These are phyloP conservation scores for Malthinus seriepunctatus DNA, from an alignment of 2,888 invertebrate genomes.

Conservation along the genomic window DNA sequence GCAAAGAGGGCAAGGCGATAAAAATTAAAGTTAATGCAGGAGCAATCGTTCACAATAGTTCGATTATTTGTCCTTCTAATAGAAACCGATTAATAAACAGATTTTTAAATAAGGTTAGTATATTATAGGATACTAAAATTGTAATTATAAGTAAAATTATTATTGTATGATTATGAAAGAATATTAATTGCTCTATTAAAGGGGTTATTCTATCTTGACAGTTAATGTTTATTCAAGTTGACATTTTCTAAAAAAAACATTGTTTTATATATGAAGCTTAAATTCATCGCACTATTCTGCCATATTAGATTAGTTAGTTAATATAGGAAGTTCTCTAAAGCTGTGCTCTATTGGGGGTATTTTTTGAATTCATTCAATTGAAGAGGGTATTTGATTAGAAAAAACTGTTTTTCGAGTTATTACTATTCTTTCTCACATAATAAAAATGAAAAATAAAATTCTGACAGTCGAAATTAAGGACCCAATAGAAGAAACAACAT, in stretches of 20 bases:
- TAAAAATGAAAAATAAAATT: conserved; percentile 63
- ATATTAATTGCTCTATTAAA: conserved; percentile 68
- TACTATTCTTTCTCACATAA: conserved; percentile 65
- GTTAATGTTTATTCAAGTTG: conserved; percentile 61
- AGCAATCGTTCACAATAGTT: conserved; percentile 67
- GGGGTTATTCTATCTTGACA: conserved; percentile 66
- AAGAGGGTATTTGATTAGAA: conserved; percentile 57
- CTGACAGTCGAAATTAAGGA: conserved; percentile 65
- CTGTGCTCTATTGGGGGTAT: conserved; percentile 63
- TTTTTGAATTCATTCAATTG: conserved; percentile 66
- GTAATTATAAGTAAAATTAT: conserved; percentile 66
- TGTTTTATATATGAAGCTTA: conserved; percentile 70
- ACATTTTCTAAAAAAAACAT: conserved; percentile 62
- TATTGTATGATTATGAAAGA: conserved; percentile 66
- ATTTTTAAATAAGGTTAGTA: conserved; percentile 61
- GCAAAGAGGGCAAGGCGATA: conserved; percentile 65
- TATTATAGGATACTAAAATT: conserved; percentile 61
- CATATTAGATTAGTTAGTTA: conserved; percentile 65
- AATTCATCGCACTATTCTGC: conserved; percentile 66
- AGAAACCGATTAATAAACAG: conserved; percentile 61
- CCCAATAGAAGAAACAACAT: conserved; percentile 70
- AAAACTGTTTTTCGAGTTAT: conserved; percentile 59
- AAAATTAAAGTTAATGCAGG: conserved; percentile 65
- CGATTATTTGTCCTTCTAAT: conserved; percentile 64
- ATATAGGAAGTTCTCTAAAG: conserved; percentile 62